A percentile compares a stretch with the other conserved stretches of the same genome.
Conservation (phyloP, 2,888 invertebrate species). For the Hermaeophaga mercurialis region DNA sequence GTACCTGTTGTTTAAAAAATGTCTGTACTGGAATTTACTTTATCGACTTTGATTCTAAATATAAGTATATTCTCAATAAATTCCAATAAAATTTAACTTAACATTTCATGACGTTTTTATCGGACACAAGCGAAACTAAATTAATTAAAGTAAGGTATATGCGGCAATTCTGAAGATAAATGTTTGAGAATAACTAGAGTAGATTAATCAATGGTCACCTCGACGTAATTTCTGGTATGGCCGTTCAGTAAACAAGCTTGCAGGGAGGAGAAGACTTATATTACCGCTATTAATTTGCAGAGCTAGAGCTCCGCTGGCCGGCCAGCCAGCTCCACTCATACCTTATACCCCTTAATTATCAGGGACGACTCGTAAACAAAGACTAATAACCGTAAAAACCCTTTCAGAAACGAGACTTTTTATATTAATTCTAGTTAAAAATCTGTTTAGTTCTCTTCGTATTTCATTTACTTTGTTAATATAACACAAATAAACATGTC, state of each 20-base stretch:
- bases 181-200: conserved; percentile 48
- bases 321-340: conserved; percentile 45
- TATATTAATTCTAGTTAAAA: conserved; percentile 1
- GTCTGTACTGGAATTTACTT: too few relatives aligned
- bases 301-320: conserved; percentile 41
- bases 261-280: conserved; percentile 55
- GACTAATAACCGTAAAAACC: conserved; percentile 33
- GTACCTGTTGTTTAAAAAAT: too few relatives aligned
- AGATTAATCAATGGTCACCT: conserved; percentile 54
- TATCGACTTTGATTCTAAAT: too few relatives aligned
- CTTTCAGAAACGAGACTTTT: conserved; percentile 17
- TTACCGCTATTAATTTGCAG: conserved; percentile 58
- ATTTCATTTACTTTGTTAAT: too few relatives aligned
- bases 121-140: conserved; percentile 15
- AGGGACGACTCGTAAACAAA: conserved; percentile 44
- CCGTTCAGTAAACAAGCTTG: conserved; percentile 53
- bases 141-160: conserved; percentile 36
- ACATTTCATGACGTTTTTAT: conserved; percentile 24
- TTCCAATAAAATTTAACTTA: background rate
- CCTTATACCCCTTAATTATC: conserved; percentile 50
- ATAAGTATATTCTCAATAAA: too few relatives aligned
- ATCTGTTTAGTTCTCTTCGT: too few relatives aligned
- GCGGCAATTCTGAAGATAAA: conserved; percentile 43
- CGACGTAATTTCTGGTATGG: conserved; percentile 50
- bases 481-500: too few relatives aligned